Base-by-base conservation (phyloP, 2,888 invertebrate genomes). In the Rotaria sp. region DNA sequence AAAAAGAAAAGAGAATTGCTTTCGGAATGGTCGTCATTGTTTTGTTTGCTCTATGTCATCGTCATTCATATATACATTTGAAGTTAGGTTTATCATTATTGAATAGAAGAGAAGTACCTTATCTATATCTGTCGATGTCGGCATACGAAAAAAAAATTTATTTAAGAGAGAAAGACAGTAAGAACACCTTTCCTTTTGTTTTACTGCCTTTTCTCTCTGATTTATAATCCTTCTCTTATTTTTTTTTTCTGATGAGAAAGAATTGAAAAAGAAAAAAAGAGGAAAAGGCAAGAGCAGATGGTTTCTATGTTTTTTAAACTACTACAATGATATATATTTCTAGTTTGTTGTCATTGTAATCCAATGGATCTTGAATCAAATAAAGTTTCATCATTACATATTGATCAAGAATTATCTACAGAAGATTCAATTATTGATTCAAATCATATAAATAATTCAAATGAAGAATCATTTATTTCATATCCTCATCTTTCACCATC, bases 121-220 rank as follows among this genome's bases (percentile, higher is more conserved):
- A 67, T 67, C 67, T 67, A 21, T 67, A 67, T 67, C 67, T 30
- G 67, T 67, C 35, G 67, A 67, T 67, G 67, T 67, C 67, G 67
- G 35, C 21, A 67, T 35, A 67, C 30, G 67, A 67, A 55, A 55
- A 55, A 55, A 55, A 55, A 55, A 55, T 48, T 11, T 55, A 55
- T 55, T 8, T 57, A 26, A 57, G 7, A 57, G 57, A 57, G 57
- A 57, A 13, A 67, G 35, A 67, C 30, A 1, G 15, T 30, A 10
- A 15, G 67, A 67, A 4, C 15, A 67, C 67, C 67, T 67, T 67
- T 67, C 21, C 18, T 35, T 67, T 67, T 55, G 26, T 55, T 55
- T 55, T 55, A 55, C 55, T 55, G 21, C 55, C 26, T 35, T 67
- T 18, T 67, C 30, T 35, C 21, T 67, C 35, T 67, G 35, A 35